These are phyloP conservation scores for Drosophila aldrichi DNA, from an alignment of 2,888 invertebrate species.

Conservation along the genomic window DNA sequence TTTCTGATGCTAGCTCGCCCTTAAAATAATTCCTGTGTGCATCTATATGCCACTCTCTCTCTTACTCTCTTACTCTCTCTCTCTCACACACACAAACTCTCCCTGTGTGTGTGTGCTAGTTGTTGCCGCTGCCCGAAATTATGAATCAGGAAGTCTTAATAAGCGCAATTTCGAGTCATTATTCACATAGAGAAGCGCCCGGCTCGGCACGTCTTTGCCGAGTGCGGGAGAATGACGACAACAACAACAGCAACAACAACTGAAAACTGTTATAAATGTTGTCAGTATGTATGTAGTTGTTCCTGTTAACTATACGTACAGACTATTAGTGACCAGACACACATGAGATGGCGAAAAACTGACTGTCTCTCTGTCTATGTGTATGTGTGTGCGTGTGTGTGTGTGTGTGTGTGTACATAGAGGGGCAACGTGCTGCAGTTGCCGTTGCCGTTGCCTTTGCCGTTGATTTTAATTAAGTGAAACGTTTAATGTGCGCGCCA, in stretches of 20 bases:
- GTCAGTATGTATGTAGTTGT: conserved; percentile 2
- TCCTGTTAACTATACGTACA: conserved; percentile 3
- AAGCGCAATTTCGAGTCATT: conserved; percentile 81
- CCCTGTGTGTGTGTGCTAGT: neutral
- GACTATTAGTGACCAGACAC: conserved; percentile 28
- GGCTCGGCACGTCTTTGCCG: conserved; percentile 41
- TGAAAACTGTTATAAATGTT: conserved; percentile 16
- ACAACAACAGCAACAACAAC: conserved; percentile 7
- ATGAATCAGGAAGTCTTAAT: conserved; percentile 82
- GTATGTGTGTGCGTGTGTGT: neutral
- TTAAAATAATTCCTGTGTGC: conserved; percentile 23
- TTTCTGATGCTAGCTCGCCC: conserved; percentile 20
- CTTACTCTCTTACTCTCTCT: too few species aligned
- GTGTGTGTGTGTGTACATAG: conserved; percentile 30
- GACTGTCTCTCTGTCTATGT: neutral
- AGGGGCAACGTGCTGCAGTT: conserved; percentile 63
- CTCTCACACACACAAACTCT: too few species aligned
- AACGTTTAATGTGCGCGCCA: conserved; percentile 73
- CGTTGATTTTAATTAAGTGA: conserved; percentile 76
- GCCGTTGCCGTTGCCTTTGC: conserved; percentile 28
- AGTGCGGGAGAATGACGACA: conserved; percentile 22
- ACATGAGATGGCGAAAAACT: conserved; percentile 15
- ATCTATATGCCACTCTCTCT: neutral
- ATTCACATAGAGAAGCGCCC: conserved; percentile 58
- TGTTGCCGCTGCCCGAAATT: conserved; percentile 67